A percentile compares a stretch with the other conserved stretches of the same genome.
Conservation (phyloP, 1,140 invertebrate genomes). For the Bicyclus anynana region DNA sequence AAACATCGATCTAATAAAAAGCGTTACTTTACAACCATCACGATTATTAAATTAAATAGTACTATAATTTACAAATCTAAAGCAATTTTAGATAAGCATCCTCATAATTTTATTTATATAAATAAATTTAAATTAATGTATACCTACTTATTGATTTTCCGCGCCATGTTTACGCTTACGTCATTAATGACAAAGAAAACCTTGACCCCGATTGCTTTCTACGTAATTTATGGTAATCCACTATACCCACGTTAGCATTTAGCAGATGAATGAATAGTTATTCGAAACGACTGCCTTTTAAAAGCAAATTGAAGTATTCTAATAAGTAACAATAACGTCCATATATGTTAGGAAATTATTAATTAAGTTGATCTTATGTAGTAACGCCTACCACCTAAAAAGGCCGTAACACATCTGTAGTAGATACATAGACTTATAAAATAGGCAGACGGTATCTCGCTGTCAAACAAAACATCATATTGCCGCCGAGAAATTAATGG, state of each 20-base stretch:
- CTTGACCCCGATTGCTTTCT: constrained; percentile 54
- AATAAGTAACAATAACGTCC: constrained; percentile 5
- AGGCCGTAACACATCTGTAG: neutral
- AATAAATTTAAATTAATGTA: too few species aligned
- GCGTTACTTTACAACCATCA: too few species aligned
- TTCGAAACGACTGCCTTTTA: constrained; percentile 19
- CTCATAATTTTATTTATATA: too few species aligned
- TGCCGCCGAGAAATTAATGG: too few species aligned
- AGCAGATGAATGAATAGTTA: constrained; percentile 33
- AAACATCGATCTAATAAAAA: too few species aligned
- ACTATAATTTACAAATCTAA: too few species aligned
- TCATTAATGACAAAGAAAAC: constrained; percentile 30
- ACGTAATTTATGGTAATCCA: constrained; percentile 54
- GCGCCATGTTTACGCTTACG: constrained; percentile 15
- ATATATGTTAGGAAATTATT: neutral
- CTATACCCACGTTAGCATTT: constrained; percentile 36
- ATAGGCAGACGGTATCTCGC: too few species aligned
- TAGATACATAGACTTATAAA: too few species aligned
- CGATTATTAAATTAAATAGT: too few species aligned
- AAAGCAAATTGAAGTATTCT: constrained; percentile 17
- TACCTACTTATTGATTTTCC: constrained; percentile 36
- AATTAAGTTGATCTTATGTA: neutral
- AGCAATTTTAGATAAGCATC: too few species aligned
- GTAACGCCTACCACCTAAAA: neutral
- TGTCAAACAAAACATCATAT: too few species aligned